These are phyloP conservation scores for Corythaeola cristata DNA, from an alignment of 2,113 vertebrate species.

Conservation along the genomic window DNA sequence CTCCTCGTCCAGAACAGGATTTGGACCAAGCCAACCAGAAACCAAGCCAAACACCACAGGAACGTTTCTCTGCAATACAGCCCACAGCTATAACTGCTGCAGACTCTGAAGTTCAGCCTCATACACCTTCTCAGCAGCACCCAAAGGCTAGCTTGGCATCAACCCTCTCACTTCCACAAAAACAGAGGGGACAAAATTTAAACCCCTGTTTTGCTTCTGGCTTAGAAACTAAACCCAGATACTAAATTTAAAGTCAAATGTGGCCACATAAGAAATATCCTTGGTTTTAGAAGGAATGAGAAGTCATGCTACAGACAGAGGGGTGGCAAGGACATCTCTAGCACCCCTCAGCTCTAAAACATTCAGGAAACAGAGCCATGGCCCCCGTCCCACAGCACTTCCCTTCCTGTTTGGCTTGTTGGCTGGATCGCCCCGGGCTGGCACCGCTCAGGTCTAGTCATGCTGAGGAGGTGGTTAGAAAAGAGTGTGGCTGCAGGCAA, in stretches of 20 bases:
- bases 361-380: background rate
- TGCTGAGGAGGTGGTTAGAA: slow-evolving; percentile 73
- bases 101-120: background rate
- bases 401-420: slow-evolving; percentile 52
- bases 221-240: background rate
- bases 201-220: background rate
- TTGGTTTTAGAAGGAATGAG: background rate
- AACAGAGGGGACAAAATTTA: background rate
- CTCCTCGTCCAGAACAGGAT: slow-evolving; percentile 45
- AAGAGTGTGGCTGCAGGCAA: slow-evolving; percentile 73
- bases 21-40: slow-evolving; percentile 64
- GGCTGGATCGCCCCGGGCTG: slow-evolving; percentile 8
- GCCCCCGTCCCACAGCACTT: background rate
- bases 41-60: slow-evolving; percentile 60
- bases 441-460: slow-evolving; percentile 74
- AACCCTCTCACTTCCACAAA: background rate
- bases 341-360: background rate
- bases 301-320: background rate
- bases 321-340: background rate
- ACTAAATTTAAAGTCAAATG: background rate
- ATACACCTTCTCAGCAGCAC: background rate
- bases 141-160: background rate
- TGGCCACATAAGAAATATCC: background rate
- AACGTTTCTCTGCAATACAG: background rate
- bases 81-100: background rate